Evolutionary conservation across 2,113 vertebrate species (phyloP).

Genomic region (Gobius niger): DNA sequence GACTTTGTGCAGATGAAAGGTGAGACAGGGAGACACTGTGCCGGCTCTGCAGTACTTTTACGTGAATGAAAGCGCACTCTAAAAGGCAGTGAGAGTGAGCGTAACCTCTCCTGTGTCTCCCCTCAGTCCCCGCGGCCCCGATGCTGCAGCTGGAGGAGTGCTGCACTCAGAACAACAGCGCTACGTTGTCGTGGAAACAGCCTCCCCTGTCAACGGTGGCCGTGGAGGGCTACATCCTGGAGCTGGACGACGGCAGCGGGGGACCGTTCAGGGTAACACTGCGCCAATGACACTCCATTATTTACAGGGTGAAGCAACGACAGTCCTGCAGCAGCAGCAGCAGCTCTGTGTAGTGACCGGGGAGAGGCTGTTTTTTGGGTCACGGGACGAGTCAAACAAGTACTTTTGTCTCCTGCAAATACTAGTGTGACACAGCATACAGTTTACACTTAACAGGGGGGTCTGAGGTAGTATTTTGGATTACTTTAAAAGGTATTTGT

Average conservation of each 20-base stretch:
- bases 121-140: conserved; percentile 89
- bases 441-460: too few species aligned
- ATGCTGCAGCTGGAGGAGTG: conserved; percentile 98
- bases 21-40: conserved; percentile 67
- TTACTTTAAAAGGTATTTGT: too few species aligned
- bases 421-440: too few species aligned
- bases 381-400: too few species aligned
- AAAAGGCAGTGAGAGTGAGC: background rate
- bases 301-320: too few species aligned
- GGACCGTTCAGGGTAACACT: conserved; percentile 92
- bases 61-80: background rate
- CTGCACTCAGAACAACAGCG: conserved; percentile 96
- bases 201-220: conserved; percentile 90
- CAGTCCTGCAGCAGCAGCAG: too few species aligned
- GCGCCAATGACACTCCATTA: too few species aligned
- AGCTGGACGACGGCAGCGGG: conserved; percentile 93
- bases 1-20: conserved; percentile 99
- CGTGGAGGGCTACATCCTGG: conserved; percentile 95
- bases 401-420: too few species aligned
- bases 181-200: conserved; percentile 98
- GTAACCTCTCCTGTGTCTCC: conserved; percentile 56
- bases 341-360: too few species aligned
- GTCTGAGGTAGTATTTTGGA: too few species aligned
- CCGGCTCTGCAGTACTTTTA: too few species aligned
- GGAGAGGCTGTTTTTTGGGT: too few species aligned